These are phyloP conservation scores for Garrulus glandarius DNA, from an alignment of 2,797 vertebrate species.

Conservation along the genomic window DNA sequence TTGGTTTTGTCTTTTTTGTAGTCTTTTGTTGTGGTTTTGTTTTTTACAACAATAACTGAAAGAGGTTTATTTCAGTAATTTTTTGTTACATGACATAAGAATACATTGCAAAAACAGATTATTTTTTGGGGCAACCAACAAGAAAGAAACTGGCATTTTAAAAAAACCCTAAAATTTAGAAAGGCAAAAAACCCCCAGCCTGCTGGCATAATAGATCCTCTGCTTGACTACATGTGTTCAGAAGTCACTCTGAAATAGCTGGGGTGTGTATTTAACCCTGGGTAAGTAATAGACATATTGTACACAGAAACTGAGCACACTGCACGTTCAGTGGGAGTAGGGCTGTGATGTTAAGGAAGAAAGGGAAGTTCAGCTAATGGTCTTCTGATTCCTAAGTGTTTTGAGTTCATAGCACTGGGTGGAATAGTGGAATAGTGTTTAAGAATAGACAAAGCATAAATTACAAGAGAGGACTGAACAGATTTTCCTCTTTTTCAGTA, in stretches of 20 bases:
- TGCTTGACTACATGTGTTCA: neutral
- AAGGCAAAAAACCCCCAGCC: rapidly evolving
- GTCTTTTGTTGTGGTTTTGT: neutral
- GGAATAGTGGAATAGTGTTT: neutral
- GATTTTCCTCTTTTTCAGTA: neutral
- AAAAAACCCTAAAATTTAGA: neutral
- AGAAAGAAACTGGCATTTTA: neutral
- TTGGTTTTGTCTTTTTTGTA: neutral
- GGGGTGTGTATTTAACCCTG: neutral
- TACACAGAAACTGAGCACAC: neutral
- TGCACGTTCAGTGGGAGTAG: neutral
- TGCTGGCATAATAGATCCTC: neutral
- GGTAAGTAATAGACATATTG: neutral
- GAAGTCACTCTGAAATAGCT: neutral
- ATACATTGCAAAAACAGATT: neutral
- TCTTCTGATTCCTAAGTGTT: neutral
- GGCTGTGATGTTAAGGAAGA: neutral
- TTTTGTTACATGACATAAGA: neutral
- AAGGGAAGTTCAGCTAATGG: neutral
- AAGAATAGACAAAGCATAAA: neutral
- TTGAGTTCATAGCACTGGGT: neutral
- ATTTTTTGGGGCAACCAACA: neutral
- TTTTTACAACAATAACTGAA: neutral
- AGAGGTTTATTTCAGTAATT: neutral
- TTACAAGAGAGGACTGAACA: neutral